phyloP scores from a whole-genome alignment of 2,888 invertebrate species.

The Neocrepidodera transversa region DNA sequence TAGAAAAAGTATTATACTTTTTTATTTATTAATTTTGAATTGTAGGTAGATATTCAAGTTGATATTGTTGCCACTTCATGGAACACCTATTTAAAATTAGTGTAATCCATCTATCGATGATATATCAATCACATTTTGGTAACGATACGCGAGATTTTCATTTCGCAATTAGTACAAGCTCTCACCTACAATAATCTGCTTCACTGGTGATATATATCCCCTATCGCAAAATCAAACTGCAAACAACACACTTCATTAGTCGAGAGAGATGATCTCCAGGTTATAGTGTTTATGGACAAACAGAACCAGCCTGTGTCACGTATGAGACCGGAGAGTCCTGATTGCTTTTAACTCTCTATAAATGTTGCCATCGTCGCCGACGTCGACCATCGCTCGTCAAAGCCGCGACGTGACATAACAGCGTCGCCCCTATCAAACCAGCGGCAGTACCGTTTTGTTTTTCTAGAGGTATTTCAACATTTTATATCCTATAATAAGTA shows the following conservation, averaged over 20 bases:
- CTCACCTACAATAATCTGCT: neutral
- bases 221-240: constrained; percentile 41
- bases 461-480: no score
- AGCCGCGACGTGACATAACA: constrained; percentile 23
- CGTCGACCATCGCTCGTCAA: constrained; percentile 25
- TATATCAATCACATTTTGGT: no score
- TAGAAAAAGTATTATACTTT: no score
- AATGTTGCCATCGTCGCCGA: constrained; percentile 36
- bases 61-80: no score
- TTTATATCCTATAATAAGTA: no score
- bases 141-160: no score
- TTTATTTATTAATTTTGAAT: no score
- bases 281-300: constrained; percentile 62
- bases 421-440: constrained; percentile 17
- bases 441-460: neutral
- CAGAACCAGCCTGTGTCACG: constrained; percentile 56
- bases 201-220: neutral
- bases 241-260: constrained; percentile 60
- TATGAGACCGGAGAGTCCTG: constrained; percentile 48
- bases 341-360: constrained; percentile 46
- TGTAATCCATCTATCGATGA: no score
- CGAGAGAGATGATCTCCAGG: constrained; percentile 57
- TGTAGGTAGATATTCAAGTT: no score
- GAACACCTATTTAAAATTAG: no score
- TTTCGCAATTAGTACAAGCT: no score